A percentile compares a stretch with the other conserved stretches of the same genome.
These are phyloP conservation scores for Battus philenor DNA, from an alignment of 1,140 invertebrate genomes.

Conservation along the genomic window DNA sequence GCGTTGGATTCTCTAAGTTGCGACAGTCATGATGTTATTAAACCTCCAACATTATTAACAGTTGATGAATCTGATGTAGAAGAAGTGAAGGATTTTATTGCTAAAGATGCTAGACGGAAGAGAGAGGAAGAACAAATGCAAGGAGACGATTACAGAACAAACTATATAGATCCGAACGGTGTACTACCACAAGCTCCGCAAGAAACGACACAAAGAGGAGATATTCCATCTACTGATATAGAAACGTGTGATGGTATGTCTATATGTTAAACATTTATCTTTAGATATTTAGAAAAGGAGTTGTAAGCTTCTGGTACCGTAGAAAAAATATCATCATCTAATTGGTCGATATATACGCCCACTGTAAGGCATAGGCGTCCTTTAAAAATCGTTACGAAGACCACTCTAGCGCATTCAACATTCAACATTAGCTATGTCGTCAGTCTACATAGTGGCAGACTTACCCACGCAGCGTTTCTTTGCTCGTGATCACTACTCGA, in stretches of 20 bases:
- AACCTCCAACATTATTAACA: slow-evolving; percentile 36
- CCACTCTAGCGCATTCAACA: no score
- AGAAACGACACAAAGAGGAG: slow-evolving; percentile 76
- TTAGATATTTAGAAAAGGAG: no score
- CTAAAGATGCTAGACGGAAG: slow-evolving; percentile 44
- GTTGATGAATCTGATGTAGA: slow-evolving; percentile 52
- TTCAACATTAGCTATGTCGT: no score
- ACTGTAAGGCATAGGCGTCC: no score
- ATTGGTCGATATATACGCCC: no score
- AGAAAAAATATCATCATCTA: no score
- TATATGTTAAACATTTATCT: no score
- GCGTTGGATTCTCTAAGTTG: slow-evolving; percentile 53
- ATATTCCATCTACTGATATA: slow-evolving; percentile 84
- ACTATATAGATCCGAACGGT: slow-evolving; percentile 48
- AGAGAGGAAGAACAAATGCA: slow-evolving; percentile 55
- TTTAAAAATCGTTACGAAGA: no score
- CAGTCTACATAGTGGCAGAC: no score
- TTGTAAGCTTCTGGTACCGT: no score
- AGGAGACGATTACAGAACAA: slow-evolving; percentile 63
- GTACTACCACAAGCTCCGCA: slow-evolving; percentile 29
- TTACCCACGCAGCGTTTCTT: no score
- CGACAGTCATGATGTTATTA: slow-evolving; percentile 30
- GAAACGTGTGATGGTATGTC: slow-evolving; percentile 80
- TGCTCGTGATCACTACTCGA: no score
- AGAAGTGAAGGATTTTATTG: slow-evolving; percentile 56